A percentile compares a stretch with the other conserved stretches of the same genome.
Conservation (phyloP, 2,113 vertebrate species). For the Actenoides lindsayi region DNA sequence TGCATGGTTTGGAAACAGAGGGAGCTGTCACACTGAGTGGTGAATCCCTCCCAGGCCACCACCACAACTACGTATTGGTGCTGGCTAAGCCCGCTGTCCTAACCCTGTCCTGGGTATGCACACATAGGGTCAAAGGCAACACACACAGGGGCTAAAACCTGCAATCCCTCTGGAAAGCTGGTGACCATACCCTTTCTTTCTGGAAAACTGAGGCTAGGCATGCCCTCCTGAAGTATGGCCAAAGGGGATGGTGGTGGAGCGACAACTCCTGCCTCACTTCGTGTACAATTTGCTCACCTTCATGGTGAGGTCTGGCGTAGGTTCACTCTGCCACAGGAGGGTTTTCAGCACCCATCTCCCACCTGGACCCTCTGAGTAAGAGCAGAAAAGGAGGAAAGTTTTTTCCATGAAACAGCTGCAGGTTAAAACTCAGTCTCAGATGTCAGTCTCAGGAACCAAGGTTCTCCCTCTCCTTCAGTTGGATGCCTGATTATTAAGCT, state of each 20-base stretch:
- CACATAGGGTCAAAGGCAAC: neutral
- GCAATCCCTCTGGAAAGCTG: neutral
- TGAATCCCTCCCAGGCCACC: neutral
- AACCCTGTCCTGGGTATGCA: accelerated
- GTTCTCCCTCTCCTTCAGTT: neutral
- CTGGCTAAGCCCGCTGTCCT: accelerated
- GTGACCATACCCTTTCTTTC: neutral
- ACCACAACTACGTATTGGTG: accelerated
- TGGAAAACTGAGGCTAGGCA: neutral
- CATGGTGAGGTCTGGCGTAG: accelerated
- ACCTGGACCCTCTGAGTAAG: neutral
- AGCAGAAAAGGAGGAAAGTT: neutral
- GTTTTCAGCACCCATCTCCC: neutral
- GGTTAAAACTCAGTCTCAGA: neutral
- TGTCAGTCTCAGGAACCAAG: neutral
- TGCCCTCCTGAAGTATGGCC: neutral
- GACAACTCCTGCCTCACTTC: accelerated
- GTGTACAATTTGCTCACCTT: accelerated
- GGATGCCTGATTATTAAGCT: neutral
- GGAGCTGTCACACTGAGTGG: accelerated
- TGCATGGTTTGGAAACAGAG: accelerated
- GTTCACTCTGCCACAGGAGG: neutral
- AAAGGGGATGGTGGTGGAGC: neutral
- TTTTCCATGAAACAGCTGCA: neutral
- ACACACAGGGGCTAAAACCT: neutral